phyloP scores from a whole-genome alignment of 2,888 invertebrate genomes.

The Trimorus sp. region DNA sequence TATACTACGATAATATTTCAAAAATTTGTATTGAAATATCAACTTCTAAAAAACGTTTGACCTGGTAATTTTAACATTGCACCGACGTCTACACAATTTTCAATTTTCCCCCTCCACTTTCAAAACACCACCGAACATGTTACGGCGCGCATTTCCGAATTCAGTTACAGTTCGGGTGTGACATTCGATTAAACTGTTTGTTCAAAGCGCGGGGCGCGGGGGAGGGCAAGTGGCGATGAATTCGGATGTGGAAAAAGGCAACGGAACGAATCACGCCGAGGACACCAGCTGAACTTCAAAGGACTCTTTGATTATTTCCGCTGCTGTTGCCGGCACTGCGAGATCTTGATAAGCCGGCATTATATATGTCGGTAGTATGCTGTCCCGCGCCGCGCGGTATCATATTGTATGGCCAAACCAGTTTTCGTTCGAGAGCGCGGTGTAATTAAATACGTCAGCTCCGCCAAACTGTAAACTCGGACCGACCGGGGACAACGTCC shows the following conservation, averaged over 20 bases:
- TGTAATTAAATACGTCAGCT: constrained; percentile 76
- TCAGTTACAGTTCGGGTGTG: no score
- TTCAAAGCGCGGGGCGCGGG: constrained; percentile 15
- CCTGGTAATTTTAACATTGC: no score
- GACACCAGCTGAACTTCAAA: constrained; percentile 79
- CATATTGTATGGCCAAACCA: constrained; percentile 75
- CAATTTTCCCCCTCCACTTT: no score
- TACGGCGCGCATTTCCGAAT: not conserved
- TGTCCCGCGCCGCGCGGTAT: constrained; percentile 69
- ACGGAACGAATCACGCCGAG: constrained; percentile 71
- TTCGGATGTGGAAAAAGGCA: constrained; percentile 51
- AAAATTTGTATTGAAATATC: no score
- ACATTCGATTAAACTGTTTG: constrained; percentile 11
- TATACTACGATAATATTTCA: no score
- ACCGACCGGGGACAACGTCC: constrained; percentile 44
- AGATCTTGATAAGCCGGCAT: constrained; percentile 79
- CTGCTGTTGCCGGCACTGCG: constrained; percentile 77
- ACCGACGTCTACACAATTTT: not conserved
- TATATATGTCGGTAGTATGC: constrained; percentile 77
- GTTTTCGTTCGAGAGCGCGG: constrained; percentile 73
- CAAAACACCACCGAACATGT: no score
- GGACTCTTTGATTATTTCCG: constrained; percentile 80
- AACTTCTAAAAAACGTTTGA: no score
- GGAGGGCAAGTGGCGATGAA: constrained; percentile 38
- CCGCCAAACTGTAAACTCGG: constrained; percentile 69